Percentiles rank a stretch among this genome's conserved stretches.
These are phyloP conservation scores for Charadrius vociferus DNA, from an alignment of 2,113 vertebrate species.

Conservation along the genomic window DNA sequence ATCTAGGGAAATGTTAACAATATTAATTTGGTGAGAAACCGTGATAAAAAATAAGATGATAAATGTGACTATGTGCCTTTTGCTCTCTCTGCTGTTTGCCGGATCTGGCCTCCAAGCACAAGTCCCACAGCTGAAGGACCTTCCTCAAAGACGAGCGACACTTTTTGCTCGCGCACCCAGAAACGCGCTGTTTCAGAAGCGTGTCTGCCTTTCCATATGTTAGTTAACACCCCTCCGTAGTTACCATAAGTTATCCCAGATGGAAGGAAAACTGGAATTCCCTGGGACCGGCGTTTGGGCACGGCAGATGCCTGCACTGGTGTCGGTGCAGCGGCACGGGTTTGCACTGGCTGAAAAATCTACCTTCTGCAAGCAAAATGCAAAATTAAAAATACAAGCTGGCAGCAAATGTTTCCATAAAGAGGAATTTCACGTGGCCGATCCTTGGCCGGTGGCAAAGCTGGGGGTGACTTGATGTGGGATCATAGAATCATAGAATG, in stretches of 20 bases:
- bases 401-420: not conserved
- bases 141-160: not conserved
- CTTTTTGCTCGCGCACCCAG: not conserved
- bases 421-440: not conserved
- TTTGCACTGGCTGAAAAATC: not conserved
- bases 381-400: not conserved
- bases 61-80: not conserved
- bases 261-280: not conserved
- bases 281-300: not conserved
- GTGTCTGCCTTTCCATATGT: slow-evolving; percentile 22
- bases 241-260: slow-evolving; percentile 54
- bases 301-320: not conserved
- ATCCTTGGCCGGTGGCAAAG: not conserved
- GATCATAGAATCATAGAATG: too few species aligned
- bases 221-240: slow-evolving; percentile 25
- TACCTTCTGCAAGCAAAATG: not conserved
- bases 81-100: not conserved
- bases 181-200: slow-evolving; percentile 29
- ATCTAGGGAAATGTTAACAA: not conserved
- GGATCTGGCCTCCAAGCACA: not conserved
- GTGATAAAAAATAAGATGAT: not conserved
- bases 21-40: not conserved
- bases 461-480: not conserved
- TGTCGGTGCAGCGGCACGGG: too few species aligned
- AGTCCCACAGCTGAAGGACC: not conserved